These are phyloP conservation scores for Notodonta dromedarius DNA, from an alignment of 2,888 invertebrate species.

Conservation along the genomic window DNA sequence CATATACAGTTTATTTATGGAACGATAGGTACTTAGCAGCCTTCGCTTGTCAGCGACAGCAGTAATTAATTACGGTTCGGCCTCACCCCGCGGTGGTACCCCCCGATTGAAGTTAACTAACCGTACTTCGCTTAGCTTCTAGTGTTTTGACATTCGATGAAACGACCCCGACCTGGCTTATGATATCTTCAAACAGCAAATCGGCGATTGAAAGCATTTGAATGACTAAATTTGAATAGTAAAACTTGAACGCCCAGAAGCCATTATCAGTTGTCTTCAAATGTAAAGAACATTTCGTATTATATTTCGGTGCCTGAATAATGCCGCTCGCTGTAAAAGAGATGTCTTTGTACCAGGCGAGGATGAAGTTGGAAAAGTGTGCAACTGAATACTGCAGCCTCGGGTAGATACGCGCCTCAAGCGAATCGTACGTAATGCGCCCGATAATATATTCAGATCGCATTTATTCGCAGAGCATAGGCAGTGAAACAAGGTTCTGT, in stretches of 20 bases:
- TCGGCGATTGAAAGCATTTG: slow-evolving; percentile 1
- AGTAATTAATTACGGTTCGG: slow-evolving; percentile 78
- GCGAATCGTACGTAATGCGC: slow-evolving; percentile 77
- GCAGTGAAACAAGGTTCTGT: slow-evolving; percentile 76
- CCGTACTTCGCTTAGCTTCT: slow-evolving; percentile 59
- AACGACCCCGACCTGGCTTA: slow-evolving; percentile 22
- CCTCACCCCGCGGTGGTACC: slow-evolving; percentile 48
- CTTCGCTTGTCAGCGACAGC: slow-evolving; percentile 73
- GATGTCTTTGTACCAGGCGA: slow-evolving; percentile 56
- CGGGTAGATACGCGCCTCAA: slow-evolving; percentile 70
- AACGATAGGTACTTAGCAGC: slow-evolving; percentile 63
- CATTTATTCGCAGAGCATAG: slow-evolving; percentile 75
- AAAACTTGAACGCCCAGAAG: slow-evolving; percentile 26
- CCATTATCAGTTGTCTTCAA: slow-evolving; percentile 32
- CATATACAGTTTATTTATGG: slow-evolving; percentile 62
- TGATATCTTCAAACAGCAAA: slow-evolving; percentile 24
- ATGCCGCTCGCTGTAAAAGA: slow-evolving; percentile 45
- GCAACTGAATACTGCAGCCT: slow-evolving; percentile 67
- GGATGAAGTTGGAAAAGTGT: slow-evolving; percentile 66
- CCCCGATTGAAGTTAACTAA: slow-evolving; percentile 72
- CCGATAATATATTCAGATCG: slow-evolving; percentile 80
- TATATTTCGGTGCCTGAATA: slow-evolving; percentile 41
- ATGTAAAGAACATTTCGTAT: slow-evolving; percentile 40
- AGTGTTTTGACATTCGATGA: slow-evolving; percentile 65
- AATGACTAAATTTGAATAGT: slow-evolving; percentile 22